Base-by-base conservation (phyloP, 1,140 invertebrate species). In the Branchinecta lynchi region DNA sequence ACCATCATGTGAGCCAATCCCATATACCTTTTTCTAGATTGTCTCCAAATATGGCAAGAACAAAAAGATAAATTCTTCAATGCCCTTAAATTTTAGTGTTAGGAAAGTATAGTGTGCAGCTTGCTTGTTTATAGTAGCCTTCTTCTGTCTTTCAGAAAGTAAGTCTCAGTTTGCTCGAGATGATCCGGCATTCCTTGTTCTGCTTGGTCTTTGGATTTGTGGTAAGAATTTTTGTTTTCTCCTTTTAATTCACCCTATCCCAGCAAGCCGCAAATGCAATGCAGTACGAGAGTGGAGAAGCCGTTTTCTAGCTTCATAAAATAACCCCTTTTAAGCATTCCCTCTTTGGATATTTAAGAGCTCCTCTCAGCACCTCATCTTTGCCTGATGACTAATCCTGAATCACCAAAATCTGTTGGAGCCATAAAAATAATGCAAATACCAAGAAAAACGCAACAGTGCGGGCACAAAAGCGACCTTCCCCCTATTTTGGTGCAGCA, bases 81-180 rank as follows among this genome's bases (percentile, higher is more conserved):
- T 8, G 46, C 73, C 43, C 21, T 65, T 43, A 69, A 65, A 73
- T 67, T 67, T 70, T 67, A 32, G 32, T 32, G 32, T 32, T 32
- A 32, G 32, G 32, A 32, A 32, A 32, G 32, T 32, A 32, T 32
- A 32, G 2, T 32, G 32, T 32, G 32, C 32, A 32, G 32, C 32
- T 32, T 32, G 32, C 32, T 32, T 32, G 32, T 32, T 32, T 32
- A 32, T 32, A 32, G 32, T 32, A 32, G 32, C 32, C 32, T 74
- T n/a, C n/a, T n/a, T 77, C 72, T 78, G 74, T 71, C 74, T 84
- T 87, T 72, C 79, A 95, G 92, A 96, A 82, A 96, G 94, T 71
- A 98, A 98, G 81, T 90, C 93, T 74, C 96, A 99, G 80, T 99
- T 96, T 86, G 96, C 96, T 0, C 85, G 96, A 80, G 96, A 99